Evolutionary conservation across 2,888 invertebrate genomes (phyloP).

Genomic region (Pristionchus exspectatus): DNA sequence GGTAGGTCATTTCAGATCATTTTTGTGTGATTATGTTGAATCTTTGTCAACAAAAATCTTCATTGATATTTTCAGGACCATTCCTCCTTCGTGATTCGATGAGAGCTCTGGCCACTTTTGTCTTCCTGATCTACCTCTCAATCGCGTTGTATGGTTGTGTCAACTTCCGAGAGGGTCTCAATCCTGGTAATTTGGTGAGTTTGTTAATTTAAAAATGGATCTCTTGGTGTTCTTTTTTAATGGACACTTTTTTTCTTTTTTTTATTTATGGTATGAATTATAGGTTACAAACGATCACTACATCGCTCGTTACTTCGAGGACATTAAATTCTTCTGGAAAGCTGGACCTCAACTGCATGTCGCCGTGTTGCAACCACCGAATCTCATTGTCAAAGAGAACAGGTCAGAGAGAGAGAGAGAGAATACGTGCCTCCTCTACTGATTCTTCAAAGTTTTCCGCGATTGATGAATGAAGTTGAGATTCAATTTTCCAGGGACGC

Average conservation of each 20-base stretch:
- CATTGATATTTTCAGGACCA: constrained; percentile 63
- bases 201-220: neutral
- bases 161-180: constrained; percentile 76
- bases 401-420: constrained; percentile 57
- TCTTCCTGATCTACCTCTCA: constrained; percentile 68
- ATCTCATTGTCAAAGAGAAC: constrained; percentile 66
- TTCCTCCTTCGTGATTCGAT: constrained; percentile 69
- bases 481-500: constrained; percentile 18
- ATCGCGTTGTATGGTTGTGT: constrained; percentile 81
- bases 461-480: too few species aligned
- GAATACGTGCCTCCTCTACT: too few species aligned
- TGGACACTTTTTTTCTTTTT: too few species aligned
- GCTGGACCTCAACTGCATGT: constrained; percentile 75
- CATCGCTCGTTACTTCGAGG: constrained; percentile 74
- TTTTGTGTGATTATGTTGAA: too few species aligned
- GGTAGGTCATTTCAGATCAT: constrained; percentile 18
- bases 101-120: constrained; percentile 62
- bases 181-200: constrained; percentile 75
- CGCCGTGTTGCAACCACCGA: constrained; percentile 74
- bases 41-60: too few species aligned
- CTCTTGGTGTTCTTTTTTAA: neutral
- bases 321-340: constrained; percentile 76
- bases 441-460: too few species aligned
- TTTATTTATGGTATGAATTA: neutral
- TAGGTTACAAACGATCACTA: constrained; percentile 74